Evolutionary conservation across 2,797 vertebrate species (phyloP).

Genomic region (Natrix natrix): DNA sequence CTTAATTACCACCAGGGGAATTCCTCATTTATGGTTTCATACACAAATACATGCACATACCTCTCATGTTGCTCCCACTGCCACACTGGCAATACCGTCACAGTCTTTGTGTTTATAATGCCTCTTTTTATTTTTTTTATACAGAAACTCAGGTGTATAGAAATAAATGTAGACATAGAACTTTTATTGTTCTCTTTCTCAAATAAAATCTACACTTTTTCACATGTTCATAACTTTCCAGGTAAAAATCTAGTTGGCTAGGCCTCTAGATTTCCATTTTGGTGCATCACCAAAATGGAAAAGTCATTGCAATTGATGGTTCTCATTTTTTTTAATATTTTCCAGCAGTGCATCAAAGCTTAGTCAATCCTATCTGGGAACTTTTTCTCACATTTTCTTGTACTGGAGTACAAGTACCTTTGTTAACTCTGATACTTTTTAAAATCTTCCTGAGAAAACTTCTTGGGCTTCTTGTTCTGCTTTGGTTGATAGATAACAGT

Average conservation of each 20-base stretch:
- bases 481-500: constrained; percentile 76
- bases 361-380: neutral
- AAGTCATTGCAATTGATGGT: neutral
- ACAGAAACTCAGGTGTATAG: neutral
- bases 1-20: neutral
- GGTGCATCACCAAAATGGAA: neutral
- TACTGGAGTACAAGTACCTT: neutral
- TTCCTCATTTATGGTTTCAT: neutral
- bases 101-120: neutral
- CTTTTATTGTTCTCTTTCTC: neutral
- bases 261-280: too few species aligned
- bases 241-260: neutral
- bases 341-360: neutral
- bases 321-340: neutral
- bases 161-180: neutral
- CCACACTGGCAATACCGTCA: neutral
- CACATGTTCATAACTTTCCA: neutral
- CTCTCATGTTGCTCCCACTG: neutral
- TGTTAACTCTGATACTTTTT: neutral
- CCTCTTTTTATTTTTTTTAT: neutral
- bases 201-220: neutral
- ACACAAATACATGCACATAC: neutral
- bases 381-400: neutral
- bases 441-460: neutral
- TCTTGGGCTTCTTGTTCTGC: neutral